Percentiles rank a stretch among this genome's conserved stretches.
phyloP scores from a whole-genome alignment of 2,797 vertebrate species.

The Gallirallus australis region DNA sequence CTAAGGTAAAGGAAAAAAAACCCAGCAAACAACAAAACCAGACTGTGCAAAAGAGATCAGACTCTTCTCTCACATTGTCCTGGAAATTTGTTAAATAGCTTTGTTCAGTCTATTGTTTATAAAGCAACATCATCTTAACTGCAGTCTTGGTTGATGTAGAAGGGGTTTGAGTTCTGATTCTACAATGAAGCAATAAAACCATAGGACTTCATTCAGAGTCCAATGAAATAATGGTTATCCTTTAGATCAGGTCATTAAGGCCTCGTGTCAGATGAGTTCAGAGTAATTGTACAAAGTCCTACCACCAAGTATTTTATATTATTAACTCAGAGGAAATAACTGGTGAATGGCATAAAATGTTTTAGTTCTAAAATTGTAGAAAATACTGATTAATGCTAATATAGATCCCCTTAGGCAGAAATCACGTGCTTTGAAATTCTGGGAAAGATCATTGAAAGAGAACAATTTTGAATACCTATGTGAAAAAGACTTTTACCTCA shows the following conservation, averaged over 20 bases:
- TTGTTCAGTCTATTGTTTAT: background rate
- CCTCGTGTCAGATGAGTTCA: background rate
- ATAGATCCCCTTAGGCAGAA: background rate
- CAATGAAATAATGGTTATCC: background rate
- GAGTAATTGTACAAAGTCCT: background rate
- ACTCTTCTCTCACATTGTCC: background rate
- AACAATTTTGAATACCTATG: background rate
- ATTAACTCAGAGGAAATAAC: background rate
- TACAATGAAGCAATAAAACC: background rate
- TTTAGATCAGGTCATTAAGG: background rate
- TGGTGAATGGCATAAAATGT: background rate
- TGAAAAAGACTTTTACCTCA: background rate
- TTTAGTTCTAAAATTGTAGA: background rate
- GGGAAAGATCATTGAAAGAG: background rate
- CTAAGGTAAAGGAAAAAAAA: background rate
- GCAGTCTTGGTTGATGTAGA: background rate
- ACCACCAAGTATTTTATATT: background rate
- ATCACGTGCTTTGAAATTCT: background rate
- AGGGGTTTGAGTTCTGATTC: background rate
- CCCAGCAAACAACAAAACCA: no score
- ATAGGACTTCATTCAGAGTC: background rate
- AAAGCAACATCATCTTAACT: background rate
- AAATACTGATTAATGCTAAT: background rate
- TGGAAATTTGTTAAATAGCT: background rate
- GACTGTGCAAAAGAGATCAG: background rate